These are phyloP conservation scores for Psococerastis gibbosa DNA, from an alignment of 2,888 invertebrate species.

Conservation along the genomic window DNA sequence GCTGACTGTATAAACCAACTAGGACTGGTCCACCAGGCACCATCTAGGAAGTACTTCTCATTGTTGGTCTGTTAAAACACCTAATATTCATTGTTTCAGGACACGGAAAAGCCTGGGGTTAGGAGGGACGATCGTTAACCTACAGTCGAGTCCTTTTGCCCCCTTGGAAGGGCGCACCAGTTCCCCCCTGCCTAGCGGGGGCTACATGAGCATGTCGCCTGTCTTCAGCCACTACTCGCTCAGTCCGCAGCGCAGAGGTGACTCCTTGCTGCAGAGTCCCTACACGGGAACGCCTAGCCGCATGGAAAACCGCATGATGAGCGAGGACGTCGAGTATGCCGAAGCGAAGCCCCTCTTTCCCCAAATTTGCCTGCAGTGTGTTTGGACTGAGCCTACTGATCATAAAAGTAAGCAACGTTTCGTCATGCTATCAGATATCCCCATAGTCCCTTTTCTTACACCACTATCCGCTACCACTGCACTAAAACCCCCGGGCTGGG, in stretches of 20 bases:
- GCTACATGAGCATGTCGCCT: neutral
- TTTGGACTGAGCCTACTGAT: slow-evolving; percentile 54
- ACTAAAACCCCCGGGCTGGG: too few relatives aligned
- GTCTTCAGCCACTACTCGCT: slow-evolving; percentile 7
- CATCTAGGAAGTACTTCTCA: neutral
- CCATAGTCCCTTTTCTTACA: too few relatives aligned
- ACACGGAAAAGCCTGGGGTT: slow-evolving; percentile 6
- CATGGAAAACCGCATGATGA: slow-evolving; percentile 8
- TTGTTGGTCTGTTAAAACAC: neutral
- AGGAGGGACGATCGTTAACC: neutral
- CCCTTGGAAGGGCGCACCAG: neutral
- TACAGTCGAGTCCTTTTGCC: neutral
- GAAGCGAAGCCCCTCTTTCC: slow-evolving; percentile 58
- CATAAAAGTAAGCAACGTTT: too few relatives aligned
- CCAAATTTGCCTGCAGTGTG: slow-evolving; percentile 69
- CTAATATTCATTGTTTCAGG: neutral
- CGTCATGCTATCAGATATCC: too few relatives aligned
- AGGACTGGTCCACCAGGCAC: neutral
- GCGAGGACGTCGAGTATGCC: slow-evolving; percentile 19
- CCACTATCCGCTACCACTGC: too few relatives aligned
- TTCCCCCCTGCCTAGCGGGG: neutral
- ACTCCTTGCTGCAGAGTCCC: slow-evolving; percentile 20
- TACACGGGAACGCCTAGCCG: slow-evolving; percentile 18
- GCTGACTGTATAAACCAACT: neutral
- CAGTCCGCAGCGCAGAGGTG: slow-evolving; percentile 18